These are phyloP conservation scores for Harpegnathos saltator DNA, from an alignment of 1,140 invertebrate species.

Conservation along the genomic window DNA sequence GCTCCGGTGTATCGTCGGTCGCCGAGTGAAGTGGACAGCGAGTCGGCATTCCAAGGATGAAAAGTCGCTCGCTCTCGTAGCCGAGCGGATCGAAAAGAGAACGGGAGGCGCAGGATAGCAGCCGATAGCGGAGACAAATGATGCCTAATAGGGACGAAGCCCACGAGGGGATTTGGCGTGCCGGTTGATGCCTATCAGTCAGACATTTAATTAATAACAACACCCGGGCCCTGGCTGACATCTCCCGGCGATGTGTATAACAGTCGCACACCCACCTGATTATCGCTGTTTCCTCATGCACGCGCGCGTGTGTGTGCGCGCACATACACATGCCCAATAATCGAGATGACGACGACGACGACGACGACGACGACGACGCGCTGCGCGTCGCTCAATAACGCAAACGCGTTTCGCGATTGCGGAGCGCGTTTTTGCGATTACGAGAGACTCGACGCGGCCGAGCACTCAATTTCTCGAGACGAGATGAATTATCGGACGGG, in stretches of 20 bases:
- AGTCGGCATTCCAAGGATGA: slow-evolving; percentile 41
- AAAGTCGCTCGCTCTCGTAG: slow-evolving; percentile 11
- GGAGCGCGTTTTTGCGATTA: slow-evolving; percentile 50
- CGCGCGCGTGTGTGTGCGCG: neutral
- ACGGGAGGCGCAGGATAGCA: slow-evolving; percentile 59
- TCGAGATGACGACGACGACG: slow-evolving; percentile 62
- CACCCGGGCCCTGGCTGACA: slow-evolving; percentile 83
- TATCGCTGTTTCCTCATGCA: slow-evolving; percentile 72
- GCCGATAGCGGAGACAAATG: slow-evolving; percentile 84
- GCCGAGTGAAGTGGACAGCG: neutral
- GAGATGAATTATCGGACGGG: slow-evolving; percentile 42
- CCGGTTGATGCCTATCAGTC: slow-evolving; percentile 84
- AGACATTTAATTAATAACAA: slow-evolving; percentile 86
- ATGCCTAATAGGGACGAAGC: slow-evolving; percentile 82
- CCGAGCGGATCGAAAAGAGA: slow-evolving; percentile 67
- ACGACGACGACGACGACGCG: slow-evolving; percentile 60
- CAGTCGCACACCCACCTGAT: slow-evolving; percentile 84
- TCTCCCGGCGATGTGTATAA: slow-evolving; percentile 84
- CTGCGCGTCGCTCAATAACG: slow-evolving; percentile 78
- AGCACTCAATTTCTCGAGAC: slow-evolving; percentile 49
- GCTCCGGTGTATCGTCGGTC: neutral
- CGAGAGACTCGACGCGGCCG: slow-evolving; percentile 36
- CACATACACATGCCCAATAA: neutral
- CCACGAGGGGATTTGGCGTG: slow-evolving; percentile 79
- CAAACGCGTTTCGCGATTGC: slow-evolving; percentile 32